phyloP scores from a whole-genome alignment of 2,888 invertebrate genomes.

The Perithous albicinctus region DNA sequence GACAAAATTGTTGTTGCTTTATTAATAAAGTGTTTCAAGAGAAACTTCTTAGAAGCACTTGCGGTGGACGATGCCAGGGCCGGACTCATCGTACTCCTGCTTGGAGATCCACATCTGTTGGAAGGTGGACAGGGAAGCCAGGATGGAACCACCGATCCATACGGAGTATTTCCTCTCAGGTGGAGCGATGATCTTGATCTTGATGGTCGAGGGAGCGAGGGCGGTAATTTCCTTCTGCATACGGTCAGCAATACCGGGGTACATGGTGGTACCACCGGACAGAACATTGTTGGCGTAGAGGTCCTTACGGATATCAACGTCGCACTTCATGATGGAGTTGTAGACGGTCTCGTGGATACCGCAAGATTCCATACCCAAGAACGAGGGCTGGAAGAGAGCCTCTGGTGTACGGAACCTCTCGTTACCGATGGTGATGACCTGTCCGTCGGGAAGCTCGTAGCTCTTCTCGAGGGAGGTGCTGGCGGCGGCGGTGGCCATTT shows the following conservation, averaged over 20 bases:
- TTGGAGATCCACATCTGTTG: slow-evolving; percentile 98
- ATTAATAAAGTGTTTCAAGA: slow-evolving; percentile 71
- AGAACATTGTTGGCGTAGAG: slow-evolving; percentile 95
- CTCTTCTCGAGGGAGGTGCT: slow-evolving; percentile 96
- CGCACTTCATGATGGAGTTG: slow-evolving; percentile 99
- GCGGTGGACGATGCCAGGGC: slow-evolving; percentile 97
- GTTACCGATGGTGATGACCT: slow-evolving; percentile 94
- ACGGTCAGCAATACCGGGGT: slow-evolving; percentile 96
- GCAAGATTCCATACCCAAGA: slow-evolving; percentile 95
- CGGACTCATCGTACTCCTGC: slow-evolving; percentile 98
- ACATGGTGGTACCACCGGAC: slow-evolving; percentile 97
- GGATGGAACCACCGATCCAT: slow-evolving; percentile 98
- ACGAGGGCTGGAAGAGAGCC: slow-evolving; percentile 95
- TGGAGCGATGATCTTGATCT: slow-evolving; percentile 91
- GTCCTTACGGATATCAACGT: slow-evolving; percentile 96
- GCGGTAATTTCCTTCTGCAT: slow-evolving; percentile 98
- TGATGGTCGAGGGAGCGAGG: slow-evolving; percentile 95
- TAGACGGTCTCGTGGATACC: slow-evolving; percentile 97
- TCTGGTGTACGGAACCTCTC: slow-evolving; percentile 95
- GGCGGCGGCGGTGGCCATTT: slow-evolving; percentile 97
- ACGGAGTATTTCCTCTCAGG: slow-evolving; percentile 98
- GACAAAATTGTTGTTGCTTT: slow-evolving; percentile 63
- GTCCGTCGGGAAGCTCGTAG: slow-evolving; percentile 95
- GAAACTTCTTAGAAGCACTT: slow-evolving; percentile 93
- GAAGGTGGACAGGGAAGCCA: slow-evolving; percentile 94